Percentiles rank a stretch among this genome's conserved stretches.
These are phyloP conservation scores for Oophaga sylvatica DNA, from an alignment of 2,797 vertebrate species.

Conservation along the genomic window DNA sequence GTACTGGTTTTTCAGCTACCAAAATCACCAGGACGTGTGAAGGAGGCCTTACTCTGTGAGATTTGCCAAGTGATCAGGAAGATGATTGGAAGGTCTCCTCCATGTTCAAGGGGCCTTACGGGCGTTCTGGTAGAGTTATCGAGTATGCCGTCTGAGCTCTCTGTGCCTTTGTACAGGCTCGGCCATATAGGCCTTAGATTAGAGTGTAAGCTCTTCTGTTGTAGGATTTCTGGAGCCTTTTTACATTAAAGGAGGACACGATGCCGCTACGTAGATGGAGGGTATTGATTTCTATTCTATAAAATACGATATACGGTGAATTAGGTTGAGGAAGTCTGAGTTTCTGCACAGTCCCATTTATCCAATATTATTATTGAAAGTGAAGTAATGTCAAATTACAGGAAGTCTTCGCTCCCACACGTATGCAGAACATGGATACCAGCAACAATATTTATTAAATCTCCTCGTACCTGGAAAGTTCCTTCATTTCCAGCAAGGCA, in stretches of 20 bases:
- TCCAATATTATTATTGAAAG: not conserved
- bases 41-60: too few relatives aligned
- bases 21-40: too few relatives aligned
- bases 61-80: too few relatives aligned
- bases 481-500: constrained; percentile 30
- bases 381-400: constrained; percentile 32
- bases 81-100: too few relatives aligned
- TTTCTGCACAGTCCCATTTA: not conserved
- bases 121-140: too few relatives aligned
- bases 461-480: constrained; percentile 34
- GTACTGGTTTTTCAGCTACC: too few relatives aligned
- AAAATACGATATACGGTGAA: constrained; percentile 9
- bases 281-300: constrained; percentile 25
- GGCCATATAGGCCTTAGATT: not conserved
- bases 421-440: not conserved
- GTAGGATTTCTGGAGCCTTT: not conserved
- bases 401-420: constrained; percentile 11
- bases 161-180: too few relatives aligned
- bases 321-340: constrained; percentile 1
- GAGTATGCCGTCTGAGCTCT: too few relatives aligned
- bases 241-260: not conserved
- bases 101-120: too few relatives aligned
- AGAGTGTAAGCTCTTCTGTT: not conserved
- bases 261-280: not conserved
- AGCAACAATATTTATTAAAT: constrained; percentile 36